These are phyloP conservation scores for Zaprionus ghesquierei DNA, from an alignment of 1,140 invertebrate genomes.

Conservation along the genomic window DNA sequence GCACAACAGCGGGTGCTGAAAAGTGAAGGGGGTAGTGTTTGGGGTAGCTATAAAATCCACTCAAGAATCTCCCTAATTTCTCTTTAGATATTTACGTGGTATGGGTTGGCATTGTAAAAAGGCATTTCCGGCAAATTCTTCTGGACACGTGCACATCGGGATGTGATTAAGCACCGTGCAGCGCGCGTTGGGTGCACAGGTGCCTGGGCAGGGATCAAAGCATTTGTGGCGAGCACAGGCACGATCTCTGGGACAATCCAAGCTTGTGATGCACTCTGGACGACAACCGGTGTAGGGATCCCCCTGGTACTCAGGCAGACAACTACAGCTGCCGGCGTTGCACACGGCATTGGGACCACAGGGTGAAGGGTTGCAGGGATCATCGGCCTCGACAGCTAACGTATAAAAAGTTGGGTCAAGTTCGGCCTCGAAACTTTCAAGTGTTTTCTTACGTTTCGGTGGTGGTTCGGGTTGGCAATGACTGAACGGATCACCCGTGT, in stretches of 20 bases:
- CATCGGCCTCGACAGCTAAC: constrained; percentile 82
- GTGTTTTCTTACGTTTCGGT: constrained; percentile 78
- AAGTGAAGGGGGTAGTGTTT: constrained; percentile 83
- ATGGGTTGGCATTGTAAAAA: constrained; percentile 80
- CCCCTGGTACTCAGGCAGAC: constrained; percentile 90
- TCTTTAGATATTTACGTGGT: constrained; percentile 84
- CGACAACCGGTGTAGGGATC: constrained; percentile 92
- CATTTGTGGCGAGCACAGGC: constrained; percentile 93
- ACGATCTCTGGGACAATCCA: constrained; percentile 88
- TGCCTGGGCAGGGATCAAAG: constrained; percentile 89
- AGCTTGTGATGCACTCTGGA: constrained; percentile 92
- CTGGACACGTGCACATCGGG: constrained; percentile 89
- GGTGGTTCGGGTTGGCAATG: constrained; percentile 84
- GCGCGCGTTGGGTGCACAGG: constrained; percentile 90
- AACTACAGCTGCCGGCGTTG: constrained; percentile 90
- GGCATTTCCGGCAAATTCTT: constrained; percentile 90
- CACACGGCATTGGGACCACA: constrained; percentile 89
- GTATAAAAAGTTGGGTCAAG: constrained; percentile 49
- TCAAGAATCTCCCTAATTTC: neutral
- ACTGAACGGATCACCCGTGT: constrained; percentile 88
- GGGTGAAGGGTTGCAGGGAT: constrained; percentile 87
- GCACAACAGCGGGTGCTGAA: constrained; percentile 82
- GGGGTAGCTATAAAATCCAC: neutral
- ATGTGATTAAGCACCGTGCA: constrained; percentile 90
- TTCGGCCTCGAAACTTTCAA: constrained; percentile 83